A percentile compares a stretch with the other conserved stretches of the same genome.
These are phyloP conservation scores for Lipophrys pholis DNA, from an alignment of 2,113 vertebrate species.

Conservation along the genomic window DNA sequence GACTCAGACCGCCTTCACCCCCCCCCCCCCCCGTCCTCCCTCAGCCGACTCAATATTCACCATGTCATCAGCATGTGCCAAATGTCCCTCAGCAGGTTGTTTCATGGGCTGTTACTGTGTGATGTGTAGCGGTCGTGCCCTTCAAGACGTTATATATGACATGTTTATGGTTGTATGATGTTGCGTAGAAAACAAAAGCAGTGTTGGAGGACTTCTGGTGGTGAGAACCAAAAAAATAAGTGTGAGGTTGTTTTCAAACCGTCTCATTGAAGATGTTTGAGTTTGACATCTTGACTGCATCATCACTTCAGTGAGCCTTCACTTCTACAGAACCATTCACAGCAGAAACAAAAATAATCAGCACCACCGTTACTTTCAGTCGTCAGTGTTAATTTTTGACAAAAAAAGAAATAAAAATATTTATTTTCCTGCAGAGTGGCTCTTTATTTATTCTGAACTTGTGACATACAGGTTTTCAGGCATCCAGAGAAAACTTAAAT, in stretches of 20 bases:
- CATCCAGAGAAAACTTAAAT: neutral
- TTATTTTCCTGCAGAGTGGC: conserved; percentile 63
- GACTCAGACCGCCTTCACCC: conserved; percentile 18
- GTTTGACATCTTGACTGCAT: conserved; percentile 43
- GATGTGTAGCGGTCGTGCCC: conserved; percentile 34
- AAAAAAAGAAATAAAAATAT: conserved; percentile 54
- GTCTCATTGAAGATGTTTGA: conserved; percentile 39
- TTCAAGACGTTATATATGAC: conserved; percentile 22
- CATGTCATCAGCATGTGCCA: conserved; percentile 55
- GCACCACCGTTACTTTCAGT: conserved; percentile 30
- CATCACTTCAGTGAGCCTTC: conserved; percentile 25
- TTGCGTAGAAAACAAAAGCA: conserved; percentile 15
- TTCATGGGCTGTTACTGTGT: conserved; percentile 34
- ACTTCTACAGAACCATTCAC: conserved; percentile 25
- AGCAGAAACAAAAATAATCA: conserved; percentile 9
- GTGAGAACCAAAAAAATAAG: conserved; percentile 16
- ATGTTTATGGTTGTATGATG: conserved; percentile 40
- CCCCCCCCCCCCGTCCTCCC: neutral
- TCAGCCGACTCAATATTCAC: conserved; percentile 19
- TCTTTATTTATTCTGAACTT: conserved; percentile 31
- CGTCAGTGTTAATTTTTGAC: conserved; percentile 46
- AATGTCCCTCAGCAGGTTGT: conserved; percentile 31
- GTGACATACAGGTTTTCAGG: neutral
- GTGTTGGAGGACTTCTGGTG: conserved; percentile 3
- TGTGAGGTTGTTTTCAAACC: conserved; percentile 38